These are phyloP conservation scores for Microplitis demolitor DNA, from an alignment of 1,140 invertebrate genomes.

Conservation along the genomic window DNA sequence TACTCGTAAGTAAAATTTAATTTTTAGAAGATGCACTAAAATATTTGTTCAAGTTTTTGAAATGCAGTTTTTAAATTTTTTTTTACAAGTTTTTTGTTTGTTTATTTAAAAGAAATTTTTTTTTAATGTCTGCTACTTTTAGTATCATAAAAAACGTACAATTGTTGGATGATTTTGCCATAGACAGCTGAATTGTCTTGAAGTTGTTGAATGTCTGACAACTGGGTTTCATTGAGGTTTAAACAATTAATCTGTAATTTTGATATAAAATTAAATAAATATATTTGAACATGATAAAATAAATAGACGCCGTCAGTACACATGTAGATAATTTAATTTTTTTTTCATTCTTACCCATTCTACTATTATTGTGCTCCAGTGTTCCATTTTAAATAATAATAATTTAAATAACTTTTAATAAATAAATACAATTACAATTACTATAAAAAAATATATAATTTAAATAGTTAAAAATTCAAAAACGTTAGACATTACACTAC, in stretches of 20 bases:
- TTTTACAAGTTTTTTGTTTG: no score
- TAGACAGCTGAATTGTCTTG: slow-evolving; percentile 9
- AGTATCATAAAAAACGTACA: not conserved
- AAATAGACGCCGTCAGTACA: not conserved
- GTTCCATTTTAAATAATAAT: slow-evolving; percentile 3
- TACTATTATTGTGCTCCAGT: slow-evolving; percentile 21
- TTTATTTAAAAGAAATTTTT: not conserved
- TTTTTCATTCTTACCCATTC: slow-evolving; percentile 20
- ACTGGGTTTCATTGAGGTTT: slow-evolving; percentile 1
- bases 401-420: not conserved
- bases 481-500: no score
- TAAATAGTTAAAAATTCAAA: no score
- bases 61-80: no score
- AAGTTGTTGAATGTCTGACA: slow-evolving; percentile 9
- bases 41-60: no score
- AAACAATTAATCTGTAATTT: slow-evolving; percentile 23
- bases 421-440: no score
- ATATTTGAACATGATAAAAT: not conserved
- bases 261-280: not conserved
- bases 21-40: no score
- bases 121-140: no score
- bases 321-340: not conserved
- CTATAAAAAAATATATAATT: no score
- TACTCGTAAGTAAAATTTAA: no score
- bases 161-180: slow-evolving; percentile 4